Base-by-base conservation (phyloP, 2,113 vertebrate species). In the Rutilus rutilus region DNA sequence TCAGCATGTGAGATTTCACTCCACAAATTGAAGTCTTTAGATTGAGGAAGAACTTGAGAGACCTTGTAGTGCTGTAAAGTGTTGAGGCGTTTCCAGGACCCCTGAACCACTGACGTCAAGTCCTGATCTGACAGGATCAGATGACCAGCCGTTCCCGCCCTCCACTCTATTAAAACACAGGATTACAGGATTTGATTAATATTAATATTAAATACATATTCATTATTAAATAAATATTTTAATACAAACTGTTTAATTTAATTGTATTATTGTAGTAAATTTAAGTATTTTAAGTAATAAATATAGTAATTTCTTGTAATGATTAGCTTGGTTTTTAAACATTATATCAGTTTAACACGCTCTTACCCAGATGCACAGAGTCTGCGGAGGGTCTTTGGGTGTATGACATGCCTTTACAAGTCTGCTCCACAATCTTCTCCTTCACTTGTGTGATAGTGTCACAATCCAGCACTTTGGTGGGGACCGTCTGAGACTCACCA, bases 61-160 rank as follows among this genome's bases (percentile, higher is more conserved):
- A 98, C 97, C 98, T 99, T 98, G 88, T 99, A 99, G 90, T 99
- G 98, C 73, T 98, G 98, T 87, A 99, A 91, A 0, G 98, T 99
- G 78, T 99, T 99, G 57, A 99, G 94, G 19, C 98, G 96, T 80
- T 98, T 97, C 98, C 98, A 99, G 19, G 94, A 95, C 57, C 97
- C 97, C 89, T 99, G 97, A 19, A 97, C 93, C 4, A 98, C 96
- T 2, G 98, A 99, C 0, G 98, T 99, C 91, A 99, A 95, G 62
- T 99, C 98, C 90, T 99, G 98, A 15, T 99, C 98, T 0, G 98
- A 99, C n/a, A 99, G 94, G 89, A 98, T 98, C 42, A 99, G 95
- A 79, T 99, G 98, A 88, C 98, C 97, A 0, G 97, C 98, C 83
- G 98, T 93, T 19, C 97, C 97, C 4, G 97, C 96, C 84, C 97